phyloP scores from a whole-genome alignment of 1,140 invertebrate species.

The Solenopsis fugax region DNA sequence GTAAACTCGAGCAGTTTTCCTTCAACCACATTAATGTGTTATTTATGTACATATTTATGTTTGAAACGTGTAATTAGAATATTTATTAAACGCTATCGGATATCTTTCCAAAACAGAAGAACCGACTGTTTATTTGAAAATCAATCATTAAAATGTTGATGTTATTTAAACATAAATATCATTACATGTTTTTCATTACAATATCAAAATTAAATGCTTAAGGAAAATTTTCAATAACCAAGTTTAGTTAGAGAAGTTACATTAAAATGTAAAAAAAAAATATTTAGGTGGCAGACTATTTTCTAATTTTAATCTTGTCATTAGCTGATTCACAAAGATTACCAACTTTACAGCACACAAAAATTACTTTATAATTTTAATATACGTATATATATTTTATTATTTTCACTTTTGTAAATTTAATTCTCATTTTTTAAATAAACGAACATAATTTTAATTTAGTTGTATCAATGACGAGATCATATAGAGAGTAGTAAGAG shows the following conservation, averaged over 20 bases:
- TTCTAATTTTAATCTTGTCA: neutral
- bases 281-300: neutral
- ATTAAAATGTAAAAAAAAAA: neutral
- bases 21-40: constrained; percentile 10
- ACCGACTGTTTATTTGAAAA: neutral
- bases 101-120: neutral
- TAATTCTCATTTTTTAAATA: neutral
- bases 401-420: neutral
- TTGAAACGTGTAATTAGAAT: neutral
- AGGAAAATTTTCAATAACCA: neutral
- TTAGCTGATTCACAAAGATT: neutral
- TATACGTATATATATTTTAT: neutral
- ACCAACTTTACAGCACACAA: neutral
- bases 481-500: neutral
- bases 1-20: constrained; percentile 7
- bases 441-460: neutral
- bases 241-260: neutral
- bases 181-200: neutral
- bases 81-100: constrained; percentile 7
- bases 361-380: neutral
- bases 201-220: constrained; percentile 7
- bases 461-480: neutral
- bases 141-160: neutral
- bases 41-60: neutral
- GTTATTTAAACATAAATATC: neutral